These are phyloP conservation scores for Antitype chi DNA, from an alignment of 2,888 invertebrate species.

Conservation along the genomic window DNA sequence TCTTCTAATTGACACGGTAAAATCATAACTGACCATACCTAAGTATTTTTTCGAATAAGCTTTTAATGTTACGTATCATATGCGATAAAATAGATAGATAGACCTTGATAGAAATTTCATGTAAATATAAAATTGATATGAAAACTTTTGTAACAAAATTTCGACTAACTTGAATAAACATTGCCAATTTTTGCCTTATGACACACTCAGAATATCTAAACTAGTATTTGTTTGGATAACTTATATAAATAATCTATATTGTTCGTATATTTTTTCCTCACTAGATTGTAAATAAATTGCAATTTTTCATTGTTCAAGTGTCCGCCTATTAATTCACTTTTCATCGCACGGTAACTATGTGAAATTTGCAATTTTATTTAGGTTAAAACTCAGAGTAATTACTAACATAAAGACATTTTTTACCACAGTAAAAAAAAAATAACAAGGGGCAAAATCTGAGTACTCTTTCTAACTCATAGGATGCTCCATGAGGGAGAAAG, in stretches of 20 bases:
- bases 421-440: neutral
- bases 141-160: slow-evolving; percentile 37
- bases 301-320: slow-evolving; percentile 36
- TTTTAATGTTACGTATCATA: slow-evolving; percentile 45
- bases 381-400: slow-evolving; percentile 3
- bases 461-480: neutral
- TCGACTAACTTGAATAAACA: slow-evolving; percentile 49
- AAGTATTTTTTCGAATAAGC: slow-evolving; percentile 51
- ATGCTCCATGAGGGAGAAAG: neutral
- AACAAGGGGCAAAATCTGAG: neutral
- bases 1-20: slow-evolving; percentile 22
- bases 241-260: slow-evolving; percentile 26
- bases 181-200: slow-evolving; percentile 67
- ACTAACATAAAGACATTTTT: neutral
- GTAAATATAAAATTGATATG: slow-evolving; percentile 53
- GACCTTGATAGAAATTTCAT: slow-evolving; percentile 27
- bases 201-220: slow-evolving; percentile 46
- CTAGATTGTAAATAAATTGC: slow-evolving; percentile 41
- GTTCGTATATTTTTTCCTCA: slow-evolving; percentile 27
- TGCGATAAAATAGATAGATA: slow-evolving; percentile 30
- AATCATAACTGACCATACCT: slow-evolving; percentile 23
- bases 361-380: slow-evolving; percentile 22
- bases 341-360: slow-evolving; percentile 39
- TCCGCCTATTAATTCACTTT: slow-evolving; percentile 54
- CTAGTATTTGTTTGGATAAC: slow-evolving; percentile 39